Evolutionary conservation across 1,140 invertebrate genomes (phyloP).

Genomic region (Drosophila kanapiae): DNA sequence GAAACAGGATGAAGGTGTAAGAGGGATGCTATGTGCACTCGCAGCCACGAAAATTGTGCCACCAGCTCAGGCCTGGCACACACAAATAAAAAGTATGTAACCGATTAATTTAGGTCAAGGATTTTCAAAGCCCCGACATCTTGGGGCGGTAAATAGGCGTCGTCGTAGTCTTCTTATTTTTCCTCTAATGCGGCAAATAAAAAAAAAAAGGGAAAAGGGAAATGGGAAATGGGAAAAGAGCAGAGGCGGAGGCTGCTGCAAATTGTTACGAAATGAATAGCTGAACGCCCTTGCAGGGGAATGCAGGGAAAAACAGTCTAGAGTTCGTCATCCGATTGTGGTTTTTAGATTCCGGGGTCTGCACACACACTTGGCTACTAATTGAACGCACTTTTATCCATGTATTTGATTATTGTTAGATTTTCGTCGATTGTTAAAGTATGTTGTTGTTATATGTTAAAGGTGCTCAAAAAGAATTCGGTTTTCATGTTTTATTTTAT

Average conservation of each 20-base stretch:
- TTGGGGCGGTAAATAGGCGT: slow-evolving; percentile 46
- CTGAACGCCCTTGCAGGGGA: slow-evolving; percentile 19
- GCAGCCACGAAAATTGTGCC: slow-evolving; percentile 33
- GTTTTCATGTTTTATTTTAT: slow-evolving; percentile 60
- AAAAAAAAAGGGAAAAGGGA: slow-evolving; percentile 18
- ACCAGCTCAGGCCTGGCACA: slow-evolving; percentile 23
- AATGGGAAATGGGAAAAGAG: slow-evolving; percentile 1
- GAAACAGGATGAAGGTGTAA: slow-evolving; percentile 11
- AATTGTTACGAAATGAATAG: slow-evolving; percentile 53
- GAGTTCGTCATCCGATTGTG: slow-evolving; percentile 9
- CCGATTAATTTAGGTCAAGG: slow-evolving; percentile 76
- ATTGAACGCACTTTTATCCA: slow-evolving; percentile 67
- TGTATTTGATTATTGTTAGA: slow-evolving; percentile 54
- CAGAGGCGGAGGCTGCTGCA: slow-evolving; percentile 3
- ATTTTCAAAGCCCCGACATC: slow-evolving; percentile 57
- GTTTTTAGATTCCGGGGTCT: neutral
- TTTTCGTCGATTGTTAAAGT: slow-evolving; percentile 56
- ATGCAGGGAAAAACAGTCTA: slow-evolving; percentile 17
- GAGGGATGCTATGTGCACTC: slow-evolving; percentile 37
- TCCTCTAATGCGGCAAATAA: slow-evolving; percentile 20
- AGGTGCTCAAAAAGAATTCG: slow-evolving; percentile 53
- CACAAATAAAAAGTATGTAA: slow-evolving; percentile 48
- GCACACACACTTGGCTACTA: slow-evolving; percentile 38
- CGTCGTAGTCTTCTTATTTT: slow-evolving; percentile 32
- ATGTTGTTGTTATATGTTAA: slow-evolving; percentile 44